Evolutionary conservation across 1,140 invertebrate genomes (phyloP), one percentile per base, ranked within the genome.

Genomic region (Oncopeltus fasciatus): DNA sequence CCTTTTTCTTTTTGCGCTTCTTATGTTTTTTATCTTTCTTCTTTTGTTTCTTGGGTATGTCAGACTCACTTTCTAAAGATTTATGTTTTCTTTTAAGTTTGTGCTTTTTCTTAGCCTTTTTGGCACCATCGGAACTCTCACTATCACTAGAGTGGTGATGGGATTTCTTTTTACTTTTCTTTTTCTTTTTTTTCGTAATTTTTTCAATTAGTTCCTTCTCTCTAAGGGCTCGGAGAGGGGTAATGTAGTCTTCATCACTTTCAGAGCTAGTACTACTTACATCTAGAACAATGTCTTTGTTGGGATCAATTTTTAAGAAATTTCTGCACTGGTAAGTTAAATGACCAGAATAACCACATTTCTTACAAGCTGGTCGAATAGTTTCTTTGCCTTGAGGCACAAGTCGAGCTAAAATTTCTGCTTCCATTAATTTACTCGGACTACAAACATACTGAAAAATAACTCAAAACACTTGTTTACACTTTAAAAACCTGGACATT

Each of bases 311-410:
- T 78, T 94, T 92, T 33, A 97, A 83, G 75, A 97, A 96, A 73
- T 98, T 98, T 68, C 92, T 76, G 73, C 94, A 98, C 73, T 98
- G 93, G 75, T 88, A 97, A 16, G 94, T 96, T 68, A 98, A 79
- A 74, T 98, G 95, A 29, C 95, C 95, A 62, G 90, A 85, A 73
- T 94, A 94, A 56, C 92, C 92, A 76, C 92, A 95, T 73, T 94
- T 94, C 72, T 90, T 92, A 72, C 92, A 95, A 0, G 90, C 88
- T 28, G 88, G 83, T 60, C 89, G 75, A 26, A 83, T 74, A 21
- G 78, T 78, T 72, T 88, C 87, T 72, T 87, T 88, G 14, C 67
- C 67, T 57, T 66, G 65, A 18, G 67, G 67, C 0, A 68, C 64
- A 20, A 68, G 57, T 9, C 67, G 46, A 24, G 67, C 65, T 27